These are phyloP conservation scores for Probaryconus sp. DNA, from an alignment of 1,140 invertebrate genomes.

Conservation along the genomic window DNA sequence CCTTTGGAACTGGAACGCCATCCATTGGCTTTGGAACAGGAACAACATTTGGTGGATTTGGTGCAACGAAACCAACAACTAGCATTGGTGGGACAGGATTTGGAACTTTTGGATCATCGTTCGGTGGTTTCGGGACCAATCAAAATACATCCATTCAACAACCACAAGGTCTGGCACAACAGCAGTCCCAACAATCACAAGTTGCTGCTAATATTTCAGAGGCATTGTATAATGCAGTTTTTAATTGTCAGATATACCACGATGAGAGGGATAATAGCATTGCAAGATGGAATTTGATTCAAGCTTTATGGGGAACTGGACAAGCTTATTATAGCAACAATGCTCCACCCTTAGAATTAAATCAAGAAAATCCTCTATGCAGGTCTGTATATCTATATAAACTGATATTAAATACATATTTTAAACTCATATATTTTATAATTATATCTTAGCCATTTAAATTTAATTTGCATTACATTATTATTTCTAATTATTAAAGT, in stretches of 20 bases:
- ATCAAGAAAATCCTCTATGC: conserved; percentile 93
- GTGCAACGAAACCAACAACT: conserved; percentile 71
- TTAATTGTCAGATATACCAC: conserved; percentile 91
- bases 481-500: no score
- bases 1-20: conserved; percentile 77
- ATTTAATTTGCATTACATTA: no score
- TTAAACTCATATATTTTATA: no score
- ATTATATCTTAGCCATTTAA: no score
- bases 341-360: conserved; percentile 87
- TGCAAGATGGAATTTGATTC: conserved; percentile 95
- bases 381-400: no score
- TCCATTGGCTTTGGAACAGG: conserved; percentile 80
- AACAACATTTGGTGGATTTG: conserved; percentile 79
- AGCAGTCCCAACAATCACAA: conserved; percentile 76
- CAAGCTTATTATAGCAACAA: conserved; percentile 88
- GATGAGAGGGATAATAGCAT: conserved; percentile 95
- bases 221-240: conserved; percentile 87
- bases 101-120: conserved; percentile 79
- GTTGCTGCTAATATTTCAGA: conserved; percentile 82
- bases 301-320: conserved; percentile 94
- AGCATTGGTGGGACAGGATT: conserved; percentile 78
- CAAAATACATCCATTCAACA: conserved; percentile 74
- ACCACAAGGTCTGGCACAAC: conserved; percentile 80
- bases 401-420: no score
- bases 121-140: conserved; percentile 72